phyloP scores from a whole-genome alignment of 2,888 invertebrate species.

The Nebria brevicollis region DNA sequence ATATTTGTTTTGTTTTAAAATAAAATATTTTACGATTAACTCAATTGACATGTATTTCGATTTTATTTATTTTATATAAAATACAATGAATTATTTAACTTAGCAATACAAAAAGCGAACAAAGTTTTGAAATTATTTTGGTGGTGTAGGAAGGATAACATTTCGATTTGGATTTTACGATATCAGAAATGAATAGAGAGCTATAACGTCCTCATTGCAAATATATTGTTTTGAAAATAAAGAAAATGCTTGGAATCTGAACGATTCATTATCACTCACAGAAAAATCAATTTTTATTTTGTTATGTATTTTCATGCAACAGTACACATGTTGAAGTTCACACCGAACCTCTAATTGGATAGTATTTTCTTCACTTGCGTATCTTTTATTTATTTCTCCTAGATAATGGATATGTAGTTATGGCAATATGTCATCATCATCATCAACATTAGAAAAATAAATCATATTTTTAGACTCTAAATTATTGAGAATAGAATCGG shows the following conservation, averaged over 20 bases:
- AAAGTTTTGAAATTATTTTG: no score
- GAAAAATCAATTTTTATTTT: neutral
- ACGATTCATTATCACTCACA: neutral
- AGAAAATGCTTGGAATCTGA: neutral
- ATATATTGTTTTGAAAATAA: no score
- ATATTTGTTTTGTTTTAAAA: no score
- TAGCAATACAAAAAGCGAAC: no score
- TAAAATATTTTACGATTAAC: no score
- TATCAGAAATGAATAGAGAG: no score
- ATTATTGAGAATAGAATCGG: neutral
- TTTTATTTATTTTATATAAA: no score
- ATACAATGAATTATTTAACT: no score
- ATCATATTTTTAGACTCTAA: neutral
- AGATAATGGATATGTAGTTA: neutral
- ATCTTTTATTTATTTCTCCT: neutral
- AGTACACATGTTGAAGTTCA: neutral
- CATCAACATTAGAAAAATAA: neutral
- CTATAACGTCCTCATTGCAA: no score
- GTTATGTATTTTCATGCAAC: neutral
- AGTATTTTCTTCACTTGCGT: neutral
- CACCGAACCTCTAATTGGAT: neutral
- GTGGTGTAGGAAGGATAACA: no score
- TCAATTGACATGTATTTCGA: no score
- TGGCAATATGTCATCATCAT: neutral
- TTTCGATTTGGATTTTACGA: no score